Evolutionary conservation across 2,113 vertebrate species (phyloP), one percentile per base, ranked within the genome.

Genomic region (Bambusicola thoracicus): DNA sequence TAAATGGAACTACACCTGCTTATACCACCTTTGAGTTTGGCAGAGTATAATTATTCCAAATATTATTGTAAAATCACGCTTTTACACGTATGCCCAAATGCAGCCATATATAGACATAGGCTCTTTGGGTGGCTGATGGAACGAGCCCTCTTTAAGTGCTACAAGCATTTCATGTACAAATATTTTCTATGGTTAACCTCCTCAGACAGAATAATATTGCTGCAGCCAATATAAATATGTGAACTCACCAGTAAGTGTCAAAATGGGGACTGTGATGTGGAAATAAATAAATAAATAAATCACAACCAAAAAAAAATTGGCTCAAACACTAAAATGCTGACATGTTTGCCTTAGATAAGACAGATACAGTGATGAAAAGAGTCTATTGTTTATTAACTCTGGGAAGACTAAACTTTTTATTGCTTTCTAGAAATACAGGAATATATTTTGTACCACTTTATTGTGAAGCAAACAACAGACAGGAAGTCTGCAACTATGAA

Each of bases 171-270:
- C 59, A 92, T 84, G 70, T 34, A 73, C 86, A 94, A 92, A 95
- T 97, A 95, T 95, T 96, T 97, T 92, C 82, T 73, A 74, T 89
- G 68, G 40, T 96, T 95, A 92, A 58, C 61, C 34, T 90, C 59
- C 70, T 90, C 66, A 91, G 91, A 90, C 3, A 0, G 82, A 94
- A 96, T 85, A 96, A 96, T 89, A 93, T 36, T 84, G 30, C 53
- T 8, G 7, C 27, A 87, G 95, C 96, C 95, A 94, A 95, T 25
- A 58, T 53, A 94, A 95, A 95, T 75, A 95, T 46, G 43, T 95
- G 95, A 93, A 73, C 69, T 96, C 92, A 94, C 65, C 93, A 90
- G 93, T 32, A 86, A 74, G 56, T 86, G 51, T 79, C 29, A 90
- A 95, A 96, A 68, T 32, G 13, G 70, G 29, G 68, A 36, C 44